phyloP scores from a whole-genome alignment of 1,140 invertebrate species.

The Cotesia vestalis region DNA sequence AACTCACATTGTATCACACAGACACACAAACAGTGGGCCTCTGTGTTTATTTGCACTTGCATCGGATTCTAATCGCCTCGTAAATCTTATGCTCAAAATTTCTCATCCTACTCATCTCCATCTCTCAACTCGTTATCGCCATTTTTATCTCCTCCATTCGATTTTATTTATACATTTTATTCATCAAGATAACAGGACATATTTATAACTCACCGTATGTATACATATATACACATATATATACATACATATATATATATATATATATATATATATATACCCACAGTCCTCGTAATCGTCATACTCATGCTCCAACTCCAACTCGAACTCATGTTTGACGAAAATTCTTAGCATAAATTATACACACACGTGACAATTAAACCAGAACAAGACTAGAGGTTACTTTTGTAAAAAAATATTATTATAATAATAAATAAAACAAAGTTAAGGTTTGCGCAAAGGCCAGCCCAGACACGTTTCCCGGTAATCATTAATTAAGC shows the following conservation, averaged over 20 bases:
- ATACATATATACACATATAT: not conserved
- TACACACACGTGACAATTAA: constrained; percentile 17
- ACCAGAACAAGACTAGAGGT: not conserved
- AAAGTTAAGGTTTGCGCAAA: constrained; percentile 3
- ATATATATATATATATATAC: too few species aligned
- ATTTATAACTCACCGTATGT: not conserved
- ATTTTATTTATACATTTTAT: constrained; percentile 17
- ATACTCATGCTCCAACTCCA: too few species aligned
- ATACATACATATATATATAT: not conserved
- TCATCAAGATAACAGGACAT: not conserved
- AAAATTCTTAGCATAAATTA: constrained; percentile 15
- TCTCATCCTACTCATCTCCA: constrained; percentile 37
- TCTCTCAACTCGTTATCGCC: constrained; percentile 36
- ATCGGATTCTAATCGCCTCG: constrained; percentile 44
- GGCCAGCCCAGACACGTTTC: constrained; percentile 57
- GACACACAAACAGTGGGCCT: constrained; percentile 20
- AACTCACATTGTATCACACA: too few species aligned
- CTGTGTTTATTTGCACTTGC: constrained; percentile 29
- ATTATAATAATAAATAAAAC: not conserved
- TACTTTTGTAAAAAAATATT: not conserved
- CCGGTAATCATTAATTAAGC: constrained; percentile 65
- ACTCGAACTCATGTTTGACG: constrained; percentile 2
- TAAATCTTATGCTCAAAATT: constrained; percentile 48
- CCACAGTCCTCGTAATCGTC: too few species aligned
- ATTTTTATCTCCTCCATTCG: constrained; percentile 37